phyloP scores from a whole-genome alignment of 2,797 vertebrate species.

The Sebastes flavidus region DNA sequence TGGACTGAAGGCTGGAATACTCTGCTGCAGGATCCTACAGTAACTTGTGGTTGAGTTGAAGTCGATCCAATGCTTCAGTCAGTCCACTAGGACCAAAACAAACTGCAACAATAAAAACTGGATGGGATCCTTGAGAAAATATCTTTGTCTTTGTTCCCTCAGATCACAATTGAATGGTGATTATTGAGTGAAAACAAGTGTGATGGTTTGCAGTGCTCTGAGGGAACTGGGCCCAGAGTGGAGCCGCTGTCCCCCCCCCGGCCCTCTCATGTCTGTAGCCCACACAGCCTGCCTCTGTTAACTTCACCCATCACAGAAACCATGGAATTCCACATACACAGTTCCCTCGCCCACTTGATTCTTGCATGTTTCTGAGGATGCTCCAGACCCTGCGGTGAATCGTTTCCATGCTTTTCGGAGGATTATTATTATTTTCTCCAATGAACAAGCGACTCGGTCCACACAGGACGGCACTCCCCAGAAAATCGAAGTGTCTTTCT shows the following conservation, averaged over 20 bases:
- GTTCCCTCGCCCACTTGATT: slow-evolving; percentile 21
- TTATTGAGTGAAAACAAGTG: slow-evolving; percentile 10
- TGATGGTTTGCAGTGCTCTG: not conserved
- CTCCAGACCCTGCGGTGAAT: slow-evolving; percentile 12
- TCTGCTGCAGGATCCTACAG: not conserved
- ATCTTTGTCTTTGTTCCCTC: not conserved
- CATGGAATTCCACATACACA: not conserved
- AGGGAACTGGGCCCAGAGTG: not conserved
- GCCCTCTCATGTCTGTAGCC: slow-evolving; percentile 23
- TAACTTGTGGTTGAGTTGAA: not conserved
- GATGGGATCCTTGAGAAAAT: not conserved
- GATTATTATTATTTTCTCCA: slow-evolving; percentile 10
- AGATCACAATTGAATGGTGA: not conserved
- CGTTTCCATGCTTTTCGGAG: not conserved
- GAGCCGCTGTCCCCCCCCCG: not conserved
- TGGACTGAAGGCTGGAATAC: not conserved
- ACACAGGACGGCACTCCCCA: not conserved
- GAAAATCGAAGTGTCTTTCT: slow-evolving; percentile 32
- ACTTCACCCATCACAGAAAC: not conserved
- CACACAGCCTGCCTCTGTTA: slow-evolving; percentile 29
- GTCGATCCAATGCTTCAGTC: not conserved
- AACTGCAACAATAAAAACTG: not conserved
- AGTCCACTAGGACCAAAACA: not conserved
- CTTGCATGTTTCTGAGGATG: slow-evolving; percentile 12
- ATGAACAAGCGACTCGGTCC: not conserved